Evolutionary conservation across 2,888 invertebrate species (phyloP), one percentile per base, ranked within the genome.

Genomic region (Hemaris fuciformis): DNA sequence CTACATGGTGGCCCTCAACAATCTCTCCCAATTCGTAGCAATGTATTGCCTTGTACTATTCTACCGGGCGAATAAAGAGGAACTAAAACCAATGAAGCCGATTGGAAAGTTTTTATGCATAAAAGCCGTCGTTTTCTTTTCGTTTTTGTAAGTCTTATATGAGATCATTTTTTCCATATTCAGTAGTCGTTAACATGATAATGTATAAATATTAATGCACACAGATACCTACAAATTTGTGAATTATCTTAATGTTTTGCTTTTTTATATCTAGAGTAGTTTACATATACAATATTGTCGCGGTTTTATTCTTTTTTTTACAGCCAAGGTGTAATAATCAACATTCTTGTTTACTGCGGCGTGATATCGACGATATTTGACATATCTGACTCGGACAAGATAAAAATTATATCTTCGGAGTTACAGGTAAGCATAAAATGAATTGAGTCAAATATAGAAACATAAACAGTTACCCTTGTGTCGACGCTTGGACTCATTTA

Each of bases 41-140:
- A 98, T 99, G 98, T 99, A 99, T 78, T 98, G 98, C 80, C 92
- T 99, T 63, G 97, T 99, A 22, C 93, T 99, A 68, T 99, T 99
- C 88, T 99, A 99, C 82, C 95, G 94, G 85, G 98, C 98, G 3
- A 98, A 97, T 83, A 94, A 95, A 75, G 94, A 96, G 61, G 98
- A 98, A 84, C 88, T 99, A 56, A 95, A 95, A 73, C 98, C 98
- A 4, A 98, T 99, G 96, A 96, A 96, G 80, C 99, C 99, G 0
- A 94, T 99, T 69, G 97, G 98, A 56, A 99, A 99, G 89, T 99
- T 99, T 91, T 93, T 99, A 60, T 99, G 99, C 87, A 98, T 99
- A 73, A 99, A 99, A 92, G 98, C 98, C 70, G 98, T 99, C 61
- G 98, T 99, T 23, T 99, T 99, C 93, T 98, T 99, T 85, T 99